Evolutionary conservation across 2,113 vertebrate genomes (phyloP).

Genomic region (Eudyptes chrysolophus): DNA sequence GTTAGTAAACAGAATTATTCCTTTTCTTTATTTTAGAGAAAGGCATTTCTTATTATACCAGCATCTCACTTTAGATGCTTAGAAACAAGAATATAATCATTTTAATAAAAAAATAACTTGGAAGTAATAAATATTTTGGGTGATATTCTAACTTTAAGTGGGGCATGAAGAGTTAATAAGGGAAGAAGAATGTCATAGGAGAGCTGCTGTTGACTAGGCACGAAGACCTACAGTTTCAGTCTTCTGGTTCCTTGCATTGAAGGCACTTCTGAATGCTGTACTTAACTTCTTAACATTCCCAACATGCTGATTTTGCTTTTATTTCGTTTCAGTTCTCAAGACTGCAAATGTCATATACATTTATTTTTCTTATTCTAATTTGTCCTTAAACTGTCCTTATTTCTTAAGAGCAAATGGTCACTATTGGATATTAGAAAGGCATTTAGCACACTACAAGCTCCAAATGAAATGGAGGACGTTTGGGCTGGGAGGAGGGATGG

Average conservation of each 20-base stretch:
- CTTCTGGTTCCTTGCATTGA: neutral
- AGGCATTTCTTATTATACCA: neutral
- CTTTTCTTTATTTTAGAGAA: neutral
- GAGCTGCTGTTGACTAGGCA: neutral
- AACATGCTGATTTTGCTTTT: neutral
- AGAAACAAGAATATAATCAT: neutral
- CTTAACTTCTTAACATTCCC: neutral
- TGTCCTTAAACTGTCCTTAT: neutral
- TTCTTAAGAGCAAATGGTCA: neutral
- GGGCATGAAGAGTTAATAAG: neutral
- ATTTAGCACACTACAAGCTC: neutral
- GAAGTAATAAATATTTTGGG: neutral
- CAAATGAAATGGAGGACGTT: neutral
- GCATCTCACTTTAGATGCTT: neutral
- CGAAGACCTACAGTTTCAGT: neutral
- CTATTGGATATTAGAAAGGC: neutral
- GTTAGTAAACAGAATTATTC: neutral
- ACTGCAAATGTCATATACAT: neutral
- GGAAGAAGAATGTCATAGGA: neutral
- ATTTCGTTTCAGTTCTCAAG: neutral
- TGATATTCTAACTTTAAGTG: neutral
- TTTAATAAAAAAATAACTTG: neutral
- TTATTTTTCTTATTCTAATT: neutral
- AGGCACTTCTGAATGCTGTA: neutral
- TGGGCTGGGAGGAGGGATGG: neutral